Evolutionary conservation across 1,140 invertebrate species (phyloP), one percentile per base, ranked within the genome.

Genomic region (Lerema accius): DNA sequence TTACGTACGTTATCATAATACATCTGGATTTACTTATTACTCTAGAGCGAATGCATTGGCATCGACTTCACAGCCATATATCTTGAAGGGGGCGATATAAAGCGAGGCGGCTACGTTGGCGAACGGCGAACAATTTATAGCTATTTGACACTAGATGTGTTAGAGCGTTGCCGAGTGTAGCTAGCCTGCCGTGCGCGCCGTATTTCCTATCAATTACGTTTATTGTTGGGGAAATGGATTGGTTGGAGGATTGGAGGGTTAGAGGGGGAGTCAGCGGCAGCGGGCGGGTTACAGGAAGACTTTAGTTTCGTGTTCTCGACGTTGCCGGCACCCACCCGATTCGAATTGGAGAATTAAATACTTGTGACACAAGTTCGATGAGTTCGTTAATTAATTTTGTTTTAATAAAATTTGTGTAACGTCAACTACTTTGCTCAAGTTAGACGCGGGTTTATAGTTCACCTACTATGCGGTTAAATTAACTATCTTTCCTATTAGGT

Each of bases 81-180:
- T 59, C 10, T 65, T 15, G 11, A n/a, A n/a, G n/a, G 3, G 32
- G 43, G 40, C 48, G 28, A 32, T 48, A 61, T 69, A 65, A 60
- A 61, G 46, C 9, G 53, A 23, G 40, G 46, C 46, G 63, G 28
- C 26, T 13, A 32, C 48, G 35, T 42, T 40, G 35, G 37, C 13
- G 48, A 13, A 39, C 65, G 35, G 37, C 13, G 48, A 13, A 39
- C 65, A 65, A 71, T 71, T 71, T 68, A 71, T 71, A 26, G 63
- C 58, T 49, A 51, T 67, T 71, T 71, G 51, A 71, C 69, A 67
- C 65, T 64, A 40, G 65, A 60, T 55, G 51, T 55, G 51, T 55
- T 55, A 55, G 17, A 42, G 37, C 10, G 51, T 26, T 26, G 45
- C 45, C 37, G 35, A n/a, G n/a, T n/a, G n/a, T n/a, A n/a, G n/a